phyloP scores from a whole-genome alignment of 2,797 vertebrate genomes.

The Apogon hyalosoma region DNA sequence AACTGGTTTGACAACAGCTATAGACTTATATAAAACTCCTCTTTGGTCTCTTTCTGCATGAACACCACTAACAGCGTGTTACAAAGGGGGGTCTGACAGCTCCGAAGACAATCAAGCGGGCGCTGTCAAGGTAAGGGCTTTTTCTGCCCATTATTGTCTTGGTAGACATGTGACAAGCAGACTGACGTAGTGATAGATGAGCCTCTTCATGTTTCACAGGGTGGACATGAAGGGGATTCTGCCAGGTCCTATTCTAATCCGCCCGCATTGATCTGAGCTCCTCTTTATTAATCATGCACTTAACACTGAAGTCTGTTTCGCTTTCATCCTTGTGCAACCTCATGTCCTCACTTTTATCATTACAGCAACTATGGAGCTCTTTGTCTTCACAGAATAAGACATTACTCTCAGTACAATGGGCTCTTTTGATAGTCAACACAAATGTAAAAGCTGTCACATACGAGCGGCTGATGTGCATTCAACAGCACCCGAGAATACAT shows the following conservation, averaged over 20 bases:
- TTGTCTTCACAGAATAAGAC: constrained; percentile 54
- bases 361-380: constrained; percentile 29
- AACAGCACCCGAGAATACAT: constrained; percentile 16
- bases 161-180: constrained; percentile 38
- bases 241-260: constrained; percentile 53
- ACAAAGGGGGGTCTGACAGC: constrained; percentile 31
- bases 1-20: constrained; percentile 45
- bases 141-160: constrained; percentile 41
- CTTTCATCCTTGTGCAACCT: constrained; percentile 68
- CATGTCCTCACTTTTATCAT: constrained; percentile 67
- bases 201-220: constrained; percentile 59
- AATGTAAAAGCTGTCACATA: constrained; percentile 30
- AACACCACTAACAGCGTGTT: constrained; percentile 28
- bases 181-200: constrained; percentile 50
- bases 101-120: constrained; percentile 41
- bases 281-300: constrained; percentile 72
- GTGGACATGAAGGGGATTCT: constrained; percentile 65
- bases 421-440: constrained; percentile 49
- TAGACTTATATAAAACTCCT: constrained; percentile 22
- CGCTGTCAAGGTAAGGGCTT: constrained; percentile 48
- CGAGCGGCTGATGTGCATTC: constrained; percentile 27
- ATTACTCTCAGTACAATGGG: constrained; percentile 19
- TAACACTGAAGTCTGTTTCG: constrained; percentile 59
- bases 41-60: constrained; percentile 45
- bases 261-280: constrained; percentile 63